Base-by-base conservation (phyloP, 2,797 vertebrate genomes). In the Hydrolagus colliei region DNA sequence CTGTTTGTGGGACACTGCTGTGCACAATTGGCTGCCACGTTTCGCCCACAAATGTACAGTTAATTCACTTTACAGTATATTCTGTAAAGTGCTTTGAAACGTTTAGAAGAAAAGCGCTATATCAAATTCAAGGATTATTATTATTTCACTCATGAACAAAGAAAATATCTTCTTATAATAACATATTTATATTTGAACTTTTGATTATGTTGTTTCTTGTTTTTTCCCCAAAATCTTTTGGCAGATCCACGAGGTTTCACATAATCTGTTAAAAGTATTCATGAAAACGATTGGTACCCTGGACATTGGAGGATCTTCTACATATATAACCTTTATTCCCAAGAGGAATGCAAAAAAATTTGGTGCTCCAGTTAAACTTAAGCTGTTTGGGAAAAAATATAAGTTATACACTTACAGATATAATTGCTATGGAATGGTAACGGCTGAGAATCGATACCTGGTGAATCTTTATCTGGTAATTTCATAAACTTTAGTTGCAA, bases 251-350 rank as follows among this genome's bases (percentile, higher is more conserved):
- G 93, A 20, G 27, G 27, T 0, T 27, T 27, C 27, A 27, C 27
- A 27, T 27, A 0, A 27, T 27, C 27, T 27, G 27, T 27, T 27
- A 27, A 27, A 27, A 0, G 27, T 27, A 27, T 27, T 27, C 27
- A 0, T 27, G 27, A 27, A 27, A 27, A 27, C 96, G 0, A 88
- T 91, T 0, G 98, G 98, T 0, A 97, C 98, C 9, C 91, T 99
- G 93, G 97, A 99, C 87, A 92, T 99, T 1, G 98, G 97, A 3
- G 97, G 97, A 6, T 97, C 97, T 32, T 99, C 97, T 32, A 98
- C 98, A 52, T 97, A 99, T 89, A 98, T 99, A 63, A 95, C 97
- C 71, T 99, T 98, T 86, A 90, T 91, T 7, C 89, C 91, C 0
- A 89, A 88, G 1, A 90, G 92, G 59, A 86, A 91, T 13, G 88